These are phyloP conservation scores for Clarias magur DNA, from an alignment of 2,113 vertebrate species.

Conservation along the genomic window DNA sequence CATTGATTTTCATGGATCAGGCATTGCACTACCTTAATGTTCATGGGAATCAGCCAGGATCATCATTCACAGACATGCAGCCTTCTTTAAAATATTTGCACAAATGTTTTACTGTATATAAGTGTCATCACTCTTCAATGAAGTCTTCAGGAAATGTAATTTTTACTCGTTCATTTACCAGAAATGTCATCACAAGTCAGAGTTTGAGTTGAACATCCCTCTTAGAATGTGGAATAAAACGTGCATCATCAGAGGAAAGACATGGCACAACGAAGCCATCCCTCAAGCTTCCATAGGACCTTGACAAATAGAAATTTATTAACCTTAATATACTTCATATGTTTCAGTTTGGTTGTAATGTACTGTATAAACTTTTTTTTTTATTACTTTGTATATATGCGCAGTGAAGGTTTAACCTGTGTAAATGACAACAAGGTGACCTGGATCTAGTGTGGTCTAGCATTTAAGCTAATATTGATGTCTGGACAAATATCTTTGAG, in stretches of 20 bases:
- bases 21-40: too few relatives aligned
- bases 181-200: too few relatives aligned
- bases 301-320: not conserved
- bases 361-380: not conserved
- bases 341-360: not conserved
- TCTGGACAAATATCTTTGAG: not conserved
- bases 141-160: too few relatives aligned
- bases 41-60: too few relatives aligned
- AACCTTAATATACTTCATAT: not conserved
- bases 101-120: too few relatives aligned
- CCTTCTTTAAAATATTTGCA: too few relatives aligned
- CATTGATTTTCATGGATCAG: too few relatives aligned
- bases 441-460: too few relatives aligned
- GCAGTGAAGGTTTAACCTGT: not conserved
- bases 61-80: too few relatives aligned
- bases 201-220: too few relatives aligned
- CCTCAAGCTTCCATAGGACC: not conserved
- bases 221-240: not conserved
- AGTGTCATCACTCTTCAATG: too few relatives aligned
- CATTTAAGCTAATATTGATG: not conserved
- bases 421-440: not conserved
- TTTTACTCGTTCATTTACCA: too few relatives aligned
- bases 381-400: not conserved
- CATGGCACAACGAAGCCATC: not conserved
- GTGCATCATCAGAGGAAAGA: not conserved